Conservation (phyloP, 2,797 vertebrate genomes). For the Anas bahamensis region DNA sequence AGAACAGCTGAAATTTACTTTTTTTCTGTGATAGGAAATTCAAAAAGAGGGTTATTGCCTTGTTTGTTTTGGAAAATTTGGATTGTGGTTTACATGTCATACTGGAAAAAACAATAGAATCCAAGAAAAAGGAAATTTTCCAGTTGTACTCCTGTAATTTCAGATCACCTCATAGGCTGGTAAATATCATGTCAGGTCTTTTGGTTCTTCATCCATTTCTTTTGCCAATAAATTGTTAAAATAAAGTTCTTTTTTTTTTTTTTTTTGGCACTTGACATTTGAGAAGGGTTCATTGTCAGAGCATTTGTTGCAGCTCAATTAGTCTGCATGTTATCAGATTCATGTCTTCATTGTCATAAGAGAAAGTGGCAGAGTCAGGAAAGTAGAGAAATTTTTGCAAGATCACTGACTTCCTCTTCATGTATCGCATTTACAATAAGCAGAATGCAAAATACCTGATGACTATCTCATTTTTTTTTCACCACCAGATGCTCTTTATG, state of each 20-base stretch:
- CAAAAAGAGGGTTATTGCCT: not conserved
- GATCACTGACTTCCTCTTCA: not conserved
- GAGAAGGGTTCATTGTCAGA: not conserved
- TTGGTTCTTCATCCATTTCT: not conserved
- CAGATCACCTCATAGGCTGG: not conserved
- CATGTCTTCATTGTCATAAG: not conserved
- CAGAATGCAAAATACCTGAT: not conserved
- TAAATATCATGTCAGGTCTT: slow-evolving; percentile 2
- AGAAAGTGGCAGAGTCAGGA: not conserved
- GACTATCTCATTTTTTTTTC: not conserved
- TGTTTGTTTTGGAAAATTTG: slow-evolving; percentile 50
- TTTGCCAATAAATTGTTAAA: not conserved
- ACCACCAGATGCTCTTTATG: not conserved
- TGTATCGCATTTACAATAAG: not conserved
- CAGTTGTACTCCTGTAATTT: not conserved
- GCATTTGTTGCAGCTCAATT: not conserved
- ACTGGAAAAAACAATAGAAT: slow-evolving; percentile 28
- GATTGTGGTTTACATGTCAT: not conserved
- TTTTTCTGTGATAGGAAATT: slow-evolving; percentile 42
- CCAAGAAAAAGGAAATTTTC: not conserved
- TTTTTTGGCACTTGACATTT: not conserved
- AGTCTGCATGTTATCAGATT: not conserved
- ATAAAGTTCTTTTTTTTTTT: not conserved
- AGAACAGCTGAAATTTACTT: slow-evolving; percentile 33
- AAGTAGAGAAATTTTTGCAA: not conserved